Evolutionary conservation across 2,888 invertebrate genomes (phyloP), one percentile per base, ranked within the genome.

Genomic region (Netelia melanura): DNA sequence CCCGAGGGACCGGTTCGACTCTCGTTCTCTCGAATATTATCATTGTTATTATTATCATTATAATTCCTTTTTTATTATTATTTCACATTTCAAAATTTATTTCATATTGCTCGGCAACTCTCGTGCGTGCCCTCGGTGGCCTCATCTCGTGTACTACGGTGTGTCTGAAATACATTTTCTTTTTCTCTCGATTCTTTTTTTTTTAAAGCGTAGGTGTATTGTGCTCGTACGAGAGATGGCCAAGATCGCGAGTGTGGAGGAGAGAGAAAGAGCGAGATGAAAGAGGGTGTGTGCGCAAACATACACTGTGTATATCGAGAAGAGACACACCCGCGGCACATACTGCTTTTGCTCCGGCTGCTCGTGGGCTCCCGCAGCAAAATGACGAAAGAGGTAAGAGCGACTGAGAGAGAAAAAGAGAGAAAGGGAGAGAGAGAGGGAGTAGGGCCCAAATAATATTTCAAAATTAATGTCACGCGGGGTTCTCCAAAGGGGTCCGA

Each of bases 401-500:
- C 38, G 0, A 30, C n/a, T 9, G 56, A 54, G 54, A 54, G 54
- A 70, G 30, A 71, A 3, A 14, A 44, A 58, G n/a, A 58, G 48
- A 17, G 43, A 61, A 61, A 48, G 38, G 44, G 62, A 14, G 67
- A 64, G 68, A 54, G 76, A 75, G 84, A 86, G 85, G 1, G 48
- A 30, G 30, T 70, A 87, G 86, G 89, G 88, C 83, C 87, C 89
- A 90, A 92, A 92, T 92, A 92, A 92, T 93, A 93, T 91, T 92
- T 93, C 90, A 92, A 93, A 93, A 93, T 93, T 93, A 93, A 93
- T 90, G 91, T 91, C 90, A 91, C 89, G 90, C 90, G 89, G 89
- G 86, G 87, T 87, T 89, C 87, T 88, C 88, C 88, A 90, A 90
- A 90, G 88, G 87, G 88, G 89, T 86, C 86, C 88, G 84, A 86